Percentiles rank a stretch among this genome's conserved stretches.
These are phyloP conservation scores for Eilema depressum DNA, from an alignment of 2,888 invertebrate genomes.

Conservation along the genomic window DNA sequence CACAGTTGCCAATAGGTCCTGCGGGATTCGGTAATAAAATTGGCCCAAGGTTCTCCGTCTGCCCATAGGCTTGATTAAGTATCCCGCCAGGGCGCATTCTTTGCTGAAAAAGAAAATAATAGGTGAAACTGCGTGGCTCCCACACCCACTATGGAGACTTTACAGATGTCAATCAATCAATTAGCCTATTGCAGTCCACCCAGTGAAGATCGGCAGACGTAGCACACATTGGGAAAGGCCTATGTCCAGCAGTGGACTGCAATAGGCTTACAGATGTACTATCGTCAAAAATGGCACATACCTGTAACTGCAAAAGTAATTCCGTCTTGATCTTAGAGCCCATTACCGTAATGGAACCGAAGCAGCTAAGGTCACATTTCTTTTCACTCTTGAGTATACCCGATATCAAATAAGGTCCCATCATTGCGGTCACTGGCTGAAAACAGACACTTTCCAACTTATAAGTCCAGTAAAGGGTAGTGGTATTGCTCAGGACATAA, in stretches of 20 bases:
- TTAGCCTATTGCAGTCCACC: no score
- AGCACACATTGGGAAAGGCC: no score
- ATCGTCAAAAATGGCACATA: slow-evolving; percentile 44
- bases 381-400: slow-evolving; percentile 60
- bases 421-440: slow-evolving; percentile 61
- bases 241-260: no score
- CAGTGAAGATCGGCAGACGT: no score
- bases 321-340: slow-evolving; percentile 66
- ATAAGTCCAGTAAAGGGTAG: no score
- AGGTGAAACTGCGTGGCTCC: no score
- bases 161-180: no score
- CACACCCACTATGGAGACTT: no score
- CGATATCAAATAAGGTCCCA: slow-evolving; percentile 55
- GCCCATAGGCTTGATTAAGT: slow-evolving; percentile 13
- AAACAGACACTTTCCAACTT: no score
- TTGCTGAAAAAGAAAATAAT: slow-evolving; percentile 12
- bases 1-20: slow-evolving; percentile 22
- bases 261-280: no score
- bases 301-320: slow-evolving; percentile 57
- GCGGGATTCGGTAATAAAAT: background rate
- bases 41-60: slow-evolving; percentile 17
- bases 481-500: no score
- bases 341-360: slow-evolving; percentile 55
- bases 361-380: slow-evolving; percentile 68
- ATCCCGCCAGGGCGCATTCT: slow-evolving; percentile 10